Evolutionary conservation across 2,888 invertebrate species (phyloP), one percentile per base, ranked within the genome.

Genomic region (Drosophila limbata): DNA sequence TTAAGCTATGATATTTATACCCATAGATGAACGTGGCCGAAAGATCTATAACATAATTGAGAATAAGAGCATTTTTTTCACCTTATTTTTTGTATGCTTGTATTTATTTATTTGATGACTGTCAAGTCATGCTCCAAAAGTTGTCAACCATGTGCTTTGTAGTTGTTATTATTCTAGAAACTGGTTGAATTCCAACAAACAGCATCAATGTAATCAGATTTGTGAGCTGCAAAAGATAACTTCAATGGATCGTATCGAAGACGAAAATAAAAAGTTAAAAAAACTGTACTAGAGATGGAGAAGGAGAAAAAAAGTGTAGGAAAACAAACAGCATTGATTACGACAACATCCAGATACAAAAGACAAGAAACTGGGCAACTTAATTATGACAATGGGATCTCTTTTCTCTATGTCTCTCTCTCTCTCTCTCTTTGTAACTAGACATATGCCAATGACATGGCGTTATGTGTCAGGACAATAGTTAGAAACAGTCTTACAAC

Each of bases 191-290:
- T 73, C 61, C 67, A 75, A 70, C 81, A 71, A 75, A 71, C 81
- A 71, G 72, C 81, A 77, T 73, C 80, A 85, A 78, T 84, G 82
- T 88, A 88, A 90, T 90, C 84, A 89, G 90, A 89, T 89, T 89
- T 81, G 69, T 79, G 83, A 56, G 37, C 63, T 61, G 35, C 45
- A 57, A 64, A 33, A 42, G 21, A 59, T 35, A 61, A 31, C 13
- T 44, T 53, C 45, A 52, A 45, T 69, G 48, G 53, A 55, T 60
- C 42, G 50, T 44, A 50, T 50, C 19, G 28, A 57, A 48, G 45
- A 61, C 28, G 53, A 57, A 73, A 55, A 63, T 31, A 45, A 42
- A 55, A 53, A 37, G 17, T 51, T 33, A 31, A 17, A 59, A 56
- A 67, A 63, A 78, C 62, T 74, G 74, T 77, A 78, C 74, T 61